Base-by-base conservation (phyloP, 2,888 invertebrate genomes). In the Philereme vetulata region DNA sequence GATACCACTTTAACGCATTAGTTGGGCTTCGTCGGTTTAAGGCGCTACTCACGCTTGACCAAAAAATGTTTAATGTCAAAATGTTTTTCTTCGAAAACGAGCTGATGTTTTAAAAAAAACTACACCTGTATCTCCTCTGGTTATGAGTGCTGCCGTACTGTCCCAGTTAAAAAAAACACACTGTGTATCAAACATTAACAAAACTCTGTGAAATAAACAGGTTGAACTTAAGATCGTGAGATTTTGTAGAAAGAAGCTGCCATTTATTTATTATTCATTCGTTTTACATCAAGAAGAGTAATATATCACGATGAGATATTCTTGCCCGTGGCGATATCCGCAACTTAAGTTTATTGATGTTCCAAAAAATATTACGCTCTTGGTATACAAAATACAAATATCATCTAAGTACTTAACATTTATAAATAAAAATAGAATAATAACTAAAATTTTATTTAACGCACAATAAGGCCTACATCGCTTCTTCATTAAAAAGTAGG, bases 401-500 rank as follows among this genome's bases (percentile, higher is more conserved):
- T 36, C 36, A 36, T 36, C 36, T 5, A 36, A 45, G 21, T 35
- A 44, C 35, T 35, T 36, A 40, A 10, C 47, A 43, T 9, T 33
- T 40, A 36, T 42, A 47, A 40, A 42, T 5, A 42, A 4, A 5
- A 10, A 42, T 42, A 42, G 4, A 4, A 4, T 4, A 10, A 42
- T 5, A 10, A 4, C n/a, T 44, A 4, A 46, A 52, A 53, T 51
- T 51, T 51, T 38, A 21, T 63, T 50, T 51, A 62, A 62, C 64
- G 68, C 66, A 66, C 68, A 68, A 59, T 51, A 56, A 49, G 62
- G 64, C 68, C 61, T 63, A 62, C 45, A 52, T 56, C 11, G 64
- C 64, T 66, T 66, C 44, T 36, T 66, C 43, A 59, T 64, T 61
- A 59, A 59, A 51, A 58, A 43, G 6, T 58, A 65, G 56, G 36